Percentiles rank a stretch among this genome's conserved stretches.
phyloP scores from a whole-genome alignment of 2,888 invertebrate species.

The Gastracanthus pulcherrimus region DNA sequence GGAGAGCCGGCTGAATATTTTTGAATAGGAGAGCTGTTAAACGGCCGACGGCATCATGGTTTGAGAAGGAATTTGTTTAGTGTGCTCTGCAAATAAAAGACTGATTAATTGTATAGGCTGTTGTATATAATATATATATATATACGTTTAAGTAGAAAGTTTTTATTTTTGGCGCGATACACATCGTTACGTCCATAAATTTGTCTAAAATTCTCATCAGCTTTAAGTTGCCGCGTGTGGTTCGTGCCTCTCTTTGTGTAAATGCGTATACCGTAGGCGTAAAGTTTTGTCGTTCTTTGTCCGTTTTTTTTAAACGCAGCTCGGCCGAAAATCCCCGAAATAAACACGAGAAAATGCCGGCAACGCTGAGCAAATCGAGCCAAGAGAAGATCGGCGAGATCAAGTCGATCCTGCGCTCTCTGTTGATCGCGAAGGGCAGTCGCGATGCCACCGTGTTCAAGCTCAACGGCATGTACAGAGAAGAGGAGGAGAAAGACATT shows the following conservation, averaged over 20 bases:
- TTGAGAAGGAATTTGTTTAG: neutral
- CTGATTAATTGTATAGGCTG: neutral
- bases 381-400: slow-evolving; percentile 41
- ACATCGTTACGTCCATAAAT: too few relatives aligned
- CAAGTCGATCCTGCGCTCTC: slow-evolving; percentile 59
- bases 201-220: too few relatives aligned
- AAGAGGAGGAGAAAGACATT: slow-evolving; percentile 61
- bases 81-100: neutral
- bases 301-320: too few relatives aligned
- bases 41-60: neutral
- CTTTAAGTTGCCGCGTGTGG: neutral
- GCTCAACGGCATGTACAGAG: slow-evolving; percentile 62
- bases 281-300: too few relatives aligned
- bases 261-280: too few relatives aligned
- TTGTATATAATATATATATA: too few relatives aligned
- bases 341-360: neutral
- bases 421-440: slow-evolving; percentile 60
- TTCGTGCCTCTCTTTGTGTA: neutral
- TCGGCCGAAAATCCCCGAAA: too few relatives aligned
- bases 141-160: neutral
- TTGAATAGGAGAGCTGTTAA: too few relatives aligned
- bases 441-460: slow-evolving; percentile 28
- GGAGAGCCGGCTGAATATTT: too few relatives aligned
- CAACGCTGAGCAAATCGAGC: too few relatives aligned
- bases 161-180: too few relatives aligned